Evolutionary conservation across 2,888 invertebrate genomes (phyloP).

Genomic region (Boloria euphrosyne): DNA sequence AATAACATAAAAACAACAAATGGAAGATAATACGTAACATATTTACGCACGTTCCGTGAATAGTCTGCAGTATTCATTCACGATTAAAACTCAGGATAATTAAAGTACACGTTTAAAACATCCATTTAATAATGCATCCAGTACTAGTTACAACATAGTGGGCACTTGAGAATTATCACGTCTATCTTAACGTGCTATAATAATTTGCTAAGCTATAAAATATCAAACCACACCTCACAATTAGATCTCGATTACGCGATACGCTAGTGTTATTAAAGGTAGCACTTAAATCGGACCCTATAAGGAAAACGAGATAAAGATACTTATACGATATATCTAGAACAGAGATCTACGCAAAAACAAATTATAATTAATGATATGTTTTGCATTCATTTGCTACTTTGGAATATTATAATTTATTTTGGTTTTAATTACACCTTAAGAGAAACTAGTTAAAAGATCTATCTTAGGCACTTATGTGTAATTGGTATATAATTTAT

Average conservation of each 20-base stretch:
- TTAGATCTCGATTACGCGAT: constrained; percentile 61
- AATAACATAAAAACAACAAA: not conserved
- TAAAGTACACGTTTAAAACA: constrained; percentile 3
- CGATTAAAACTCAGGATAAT: constrained; percentile 3
- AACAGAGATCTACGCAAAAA: constrained; percentile 34
- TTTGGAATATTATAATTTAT: constrained; percentile 1
- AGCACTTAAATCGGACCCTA: constrained; percentile 39
- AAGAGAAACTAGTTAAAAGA: not conserved
- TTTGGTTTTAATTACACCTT: not conserved
- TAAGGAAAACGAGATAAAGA: constrained; percentile 43
- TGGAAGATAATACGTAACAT: not conserved
- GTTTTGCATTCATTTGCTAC: constrained; percentile 4
- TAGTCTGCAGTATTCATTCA: constrained; percentile 4
- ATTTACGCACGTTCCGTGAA: not conserved
- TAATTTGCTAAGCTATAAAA: constrained; percentile 60
- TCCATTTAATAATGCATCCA: constrained; percentile 20
- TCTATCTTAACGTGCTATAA: constrained; percentile 51
- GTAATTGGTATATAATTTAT: not conserved
- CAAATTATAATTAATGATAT: constrained; percentile 15
- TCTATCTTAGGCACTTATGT: not conserved
- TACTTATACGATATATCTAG: constrained; percentile 30
- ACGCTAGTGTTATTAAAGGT: constrained; percentile 46
- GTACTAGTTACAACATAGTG: constrained; percentile 16
- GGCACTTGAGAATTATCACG: constrained; percentile 47
- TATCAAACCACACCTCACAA: constrained; percentile 64